Percentiles rank a stretch among this genome's conserved stretches.
phyloP scores from a whole-genome alignment of 2,888 invertebrate genomes.

The Corythucha ciliata region DNA sequence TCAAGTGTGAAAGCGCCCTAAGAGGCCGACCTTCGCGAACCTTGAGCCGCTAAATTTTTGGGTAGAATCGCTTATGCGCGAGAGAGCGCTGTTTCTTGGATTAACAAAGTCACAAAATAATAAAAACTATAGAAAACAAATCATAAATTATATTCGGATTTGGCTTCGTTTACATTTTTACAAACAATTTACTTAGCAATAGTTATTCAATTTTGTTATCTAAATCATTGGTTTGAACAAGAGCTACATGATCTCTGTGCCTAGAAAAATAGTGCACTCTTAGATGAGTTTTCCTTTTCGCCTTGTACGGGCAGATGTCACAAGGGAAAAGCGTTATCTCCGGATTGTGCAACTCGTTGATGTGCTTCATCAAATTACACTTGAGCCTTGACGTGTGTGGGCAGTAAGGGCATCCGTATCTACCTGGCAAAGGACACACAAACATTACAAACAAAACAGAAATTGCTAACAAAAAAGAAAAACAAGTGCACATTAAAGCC shows the following conservation, averaged over 20 bases:
- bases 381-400: constrained; percentile 19
- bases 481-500: not conserved
- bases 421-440: not conserved
- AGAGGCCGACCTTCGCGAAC: too few relatives aligned
- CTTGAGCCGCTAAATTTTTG: too few relatives aligned
- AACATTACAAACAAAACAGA: not conserved
- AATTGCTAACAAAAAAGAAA: not conserved
- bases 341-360: constrained; percentile 24
- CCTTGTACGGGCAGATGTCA: constrained; percentile 43
- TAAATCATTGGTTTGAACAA: too few relatives aligned
- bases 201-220: too few relatives aligned
- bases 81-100: too few relatives aligned
- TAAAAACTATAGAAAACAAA: too few relatives aligned
- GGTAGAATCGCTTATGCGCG: too few relatives aligned
- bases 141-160: too few relatives aligned
- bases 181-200: too few relatives aligned
- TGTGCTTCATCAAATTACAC: constrained; percentile 23
- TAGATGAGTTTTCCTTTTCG: constrained; percentile 39
- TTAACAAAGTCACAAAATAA: too few relatives aligned
- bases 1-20: too few relatives aligned
- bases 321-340: constrained; percentile 41
- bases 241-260: constrained; percentile 25
- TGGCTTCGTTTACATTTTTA: too few relatives aligned
- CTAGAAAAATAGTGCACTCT: constrained; percentile 29
- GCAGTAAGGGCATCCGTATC: constrained; percentile 22